Evolutionary conservation across 2,888 invertebrate species (phyloP), one percentile per base, ranked within the genome.

Genomic region (Achlya flavicornis): DNA sequence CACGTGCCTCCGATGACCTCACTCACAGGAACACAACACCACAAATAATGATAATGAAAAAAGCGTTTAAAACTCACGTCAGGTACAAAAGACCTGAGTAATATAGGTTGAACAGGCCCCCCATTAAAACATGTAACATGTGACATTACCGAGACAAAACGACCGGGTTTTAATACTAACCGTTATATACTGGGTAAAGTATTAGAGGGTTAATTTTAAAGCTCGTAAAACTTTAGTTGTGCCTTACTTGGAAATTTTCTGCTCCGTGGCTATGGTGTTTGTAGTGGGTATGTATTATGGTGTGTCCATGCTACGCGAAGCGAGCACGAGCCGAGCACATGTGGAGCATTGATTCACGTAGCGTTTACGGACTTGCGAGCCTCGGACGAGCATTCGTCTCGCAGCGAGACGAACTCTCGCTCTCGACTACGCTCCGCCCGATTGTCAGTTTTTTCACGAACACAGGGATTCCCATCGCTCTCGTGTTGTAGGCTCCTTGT

Each of bases 221-320:
- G 69, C 64, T 63, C 69, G 69, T 78, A 67, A 75, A 77, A 74
- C 72, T 77, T 74, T 73, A 77, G 71, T 67, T 69, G 68, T 70
- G 66, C 67, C 64, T 67, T 66, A 66, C 69, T 67, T 67, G 62
- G 35, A 6, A 35, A 58, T 35, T 58, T 32, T 32, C 32, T 58
- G 14, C 11, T n/a, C 14, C n/a, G n/a, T 4, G 1, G n/a, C n/a
- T 46, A n/a, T 46, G n/a, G 2, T 46, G n/a, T n/a, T 19, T 7
- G 14, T 19, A 53, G 19, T 53, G 19, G 19, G 10, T 19, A n/a
- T 16, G 26, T 26, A 26, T 26, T 26, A 26, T 26, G 26, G 26
- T 26, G 26, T 2, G 26, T 26, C 26, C 26, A 26, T 26, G 26
- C 26, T 26, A 26, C 26, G 26, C 26, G 26, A 26, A 26, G 26